phyloP scores from a whole-genome alignment of 2,888 invertebrate genomes.

The Xanthorhoe spadicearia region DNA sequence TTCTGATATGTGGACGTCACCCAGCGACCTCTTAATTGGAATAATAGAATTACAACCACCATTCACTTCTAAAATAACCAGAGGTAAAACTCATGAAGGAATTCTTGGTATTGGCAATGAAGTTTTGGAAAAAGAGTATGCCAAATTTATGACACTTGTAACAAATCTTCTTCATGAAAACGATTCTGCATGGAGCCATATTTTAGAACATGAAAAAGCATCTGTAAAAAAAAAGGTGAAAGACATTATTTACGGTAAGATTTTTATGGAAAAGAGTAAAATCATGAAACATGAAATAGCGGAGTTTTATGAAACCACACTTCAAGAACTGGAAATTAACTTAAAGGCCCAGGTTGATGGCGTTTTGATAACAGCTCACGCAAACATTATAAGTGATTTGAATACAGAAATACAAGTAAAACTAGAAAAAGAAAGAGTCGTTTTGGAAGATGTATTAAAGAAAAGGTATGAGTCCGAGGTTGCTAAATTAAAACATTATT shows the following conservation, averaged over 20 bases:
- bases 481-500: constrained; percentile 67
- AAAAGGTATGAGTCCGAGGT: constrained; percentile 61
- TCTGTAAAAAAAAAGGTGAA: constrained; percentile 60
- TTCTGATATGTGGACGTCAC: constrained; percentile 66
- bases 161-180: constrained; percentile 61
- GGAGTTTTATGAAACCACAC: constrained; percentile 65
- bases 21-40: constrained; percentile 73
- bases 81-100: constrained; percentile 74
- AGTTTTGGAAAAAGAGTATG: constrained; percentile 60
- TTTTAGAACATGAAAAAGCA: constrained; percentile 63
- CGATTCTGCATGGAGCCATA: constrained; percentile 67
- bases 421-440: constrained; percentile 58
- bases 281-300: constrained; percentile 65
- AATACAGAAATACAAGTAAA: constrained; percentile 67
- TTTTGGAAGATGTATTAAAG: constrained; percentile 57
- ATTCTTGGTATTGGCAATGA: constrained; percentile 70
- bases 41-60: constrained; percentile 69
- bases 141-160: constrained; percentile 55
- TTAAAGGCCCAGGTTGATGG: constrained; percentile 61
- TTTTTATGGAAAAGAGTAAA: constrained; percentile 64
- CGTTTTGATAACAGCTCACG: constrained; percentile 56
- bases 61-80: constrained; percentile 76
- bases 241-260: constrained; percentile 57
- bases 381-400: constrained; percentile 61
- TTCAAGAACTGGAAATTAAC: constrained; percentile 69